These are phyloP conservation scores for Pseudolycoriella hygida DNA, from an alignment of 2,888 invertebrate species.

Conservation along the genomic window DNA sequence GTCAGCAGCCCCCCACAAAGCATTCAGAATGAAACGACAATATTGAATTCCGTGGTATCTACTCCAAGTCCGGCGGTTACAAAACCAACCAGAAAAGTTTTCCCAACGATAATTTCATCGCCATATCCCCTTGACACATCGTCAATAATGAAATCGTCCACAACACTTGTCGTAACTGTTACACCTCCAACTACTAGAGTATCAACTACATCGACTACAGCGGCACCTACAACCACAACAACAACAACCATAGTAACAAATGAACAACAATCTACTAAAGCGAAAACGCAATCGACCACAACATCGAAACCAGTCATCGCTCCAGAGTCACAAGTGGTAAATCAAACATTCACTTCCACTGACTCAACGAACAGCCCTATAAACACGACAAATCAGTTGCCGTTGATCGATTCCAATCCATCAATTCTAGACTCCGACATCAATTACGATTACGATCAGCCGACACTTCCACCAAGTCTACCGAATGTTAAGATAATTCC, in stretches of 20 bases:
- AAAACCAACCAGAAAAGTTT: neutral
- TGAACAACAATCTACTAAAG: neutral
- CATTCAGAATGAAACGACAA: neutral
- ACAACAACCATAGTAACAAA: neutral
- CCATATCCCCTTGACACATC: neutral
- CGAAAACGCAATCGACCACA: slow-evolving; percentile 25
- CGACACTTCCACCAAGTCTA: slow-evolving; percentile 62
- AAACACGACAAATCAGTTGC: slow-evolving; percentile 21
- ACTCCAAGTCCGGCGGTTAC: neutral
- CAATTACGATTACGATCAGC: slow-evolving; percentile 48
- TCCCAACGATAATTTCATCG: neutral
- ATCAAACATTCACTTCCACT: too few relatives aligned
- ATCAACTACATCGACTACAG: neutral
- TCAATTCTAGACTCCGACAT: slow-evolving; percentile 35
- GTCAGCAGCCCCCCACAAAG: neutral
- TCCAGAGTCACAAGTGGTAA: too few relatives aligned
- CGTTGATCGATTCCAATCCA: slow-evolving; percentile 24
- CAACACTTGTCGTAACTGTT: neutral
- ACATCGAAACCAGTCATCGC: slow-evolving; percentile 23
- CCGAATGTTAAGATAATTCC: slow-evolving; percentile 77
- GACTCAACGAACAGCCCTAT: too few relatives aligned
- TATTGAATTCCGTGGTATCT: neutral
- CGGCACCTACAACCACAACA: neutral
- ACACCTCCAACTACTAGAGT: neutral
- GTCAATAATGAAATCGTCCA: neutral